Base-by-base conservation (phyloP, 2,888 invertebrate genomes). In the Drosophila silvestris region DNA sequence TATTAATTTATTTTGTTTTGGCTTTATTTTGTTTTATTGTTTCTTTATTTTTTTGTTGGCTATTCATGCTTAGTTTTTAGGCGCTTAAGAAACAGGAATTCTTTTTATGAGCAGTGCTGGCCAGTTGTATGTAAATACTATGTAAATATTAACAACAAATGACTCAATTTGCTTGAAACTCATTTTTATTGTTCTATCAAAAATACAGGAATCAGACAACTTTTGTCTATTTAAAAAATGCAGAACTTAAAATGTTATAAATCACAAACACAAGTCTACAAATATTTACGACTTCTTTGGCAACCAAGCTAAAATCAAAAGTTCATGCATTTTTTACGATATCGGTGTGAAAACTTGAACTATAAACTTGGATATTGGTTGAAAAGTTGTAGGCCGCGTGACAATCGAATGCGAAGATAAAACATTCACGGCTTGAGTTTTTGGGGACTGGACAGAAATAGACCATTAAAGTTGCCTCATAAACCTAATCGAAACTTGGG, bases 81-180 rank as follows among this genome's bases (percentile, higher is more conserved):
- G 47, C 14, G 41, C n/a, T 10, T 14, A 30, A 30, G 14, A 12
- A 26, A 58, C 39, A 57, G 53, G 69, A 63, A 63, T 53, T 47
- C 39, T n/a, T 70, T 77, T 57, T 9, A 56, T 14, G 56, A 5
- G 14, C 37, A 16, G 44, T 33, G 16, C 9, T 65, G 28, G 60
- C n/a, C 44, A 44, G 41, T 75, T 74, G 77, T 87, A 84, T 89
- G 88, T 82, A 84, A 85, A 85, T 85, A 75, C 77, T 85, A 68
- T 82, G 72, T 4, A 26, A 26, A 47, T 47, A 16, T 16, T 22
- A 9, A 16, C 82, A 87, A 79, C 77, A 77, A 87, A 89, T 85
- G 80, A 57, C 85, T 87, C 77, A 77, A 85, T 79, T 82, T 76
- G 80, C 65, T 52, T 32, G 63, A 54, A 67, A 69, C 12, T 44